Base-by-base conservation (phyloP, 2,797 vertebrate genomes). In the Simalia tracyae region DNA sequence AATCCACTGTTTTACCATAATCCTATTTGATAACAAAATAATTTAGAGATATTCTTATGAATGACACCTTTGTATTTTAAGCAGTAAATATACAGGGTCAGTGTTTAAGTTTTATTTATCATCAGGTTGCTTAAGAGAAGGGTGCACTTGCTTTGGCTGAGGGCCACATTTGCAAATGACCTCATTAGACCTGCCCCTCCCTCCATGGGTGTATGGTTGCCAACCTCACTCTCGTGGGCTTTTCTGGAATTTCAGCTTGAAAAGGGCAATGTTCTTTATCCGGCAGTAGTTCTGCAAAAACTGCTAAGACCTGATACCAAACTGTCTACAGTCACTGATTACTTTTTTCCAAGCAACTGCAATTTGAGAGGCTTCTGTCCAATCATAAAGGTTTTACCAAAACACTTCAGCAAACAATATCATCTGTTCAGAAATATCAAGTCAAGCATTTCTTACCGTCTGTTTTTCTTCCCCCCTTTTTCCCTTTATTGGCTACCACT, bases 391-490 rank as follows among this genome's bases (percentile, higher is more conserved):
- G 54, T 9, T 3, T 88, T 89, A 89, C 28, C 3, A 54, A 11
- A 81, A 24, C 5, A 66, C 4, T 5, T 9, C 89, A 85, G 0
- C 87, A 50, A 66, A 11, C 89, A 26, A 46, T 61, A 87, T 81
- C 19, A 22, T 84, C 31, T 3, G 24, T 22, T 92, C 17, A 1
- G 36, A 42, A 17, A 46, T 24, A 9, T 4, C 56, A 19, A 6
- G 2, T 60, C 36, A 86, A 66, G 12, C 63, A 19, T 12, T 90
- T 92, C 92, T 95, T 95, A 96, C 91, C 90, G 26, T 95, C 93
- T 89, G 63, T 1, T 59, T 96, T 98, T 91, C 96, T 97, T 90
- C 96, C 96, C 97, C 98, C 99, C 57, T 94, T 94, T 84, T 96
- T 97, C 91, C 96, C 97, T 95, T 98, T 97, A 64, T 95, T 95